These are phyloP conservation scores for Trachelus iudaicus DNA, from an alignment of 2,888 invertebrate genomes.

Conservation along the genomic window DNA sequence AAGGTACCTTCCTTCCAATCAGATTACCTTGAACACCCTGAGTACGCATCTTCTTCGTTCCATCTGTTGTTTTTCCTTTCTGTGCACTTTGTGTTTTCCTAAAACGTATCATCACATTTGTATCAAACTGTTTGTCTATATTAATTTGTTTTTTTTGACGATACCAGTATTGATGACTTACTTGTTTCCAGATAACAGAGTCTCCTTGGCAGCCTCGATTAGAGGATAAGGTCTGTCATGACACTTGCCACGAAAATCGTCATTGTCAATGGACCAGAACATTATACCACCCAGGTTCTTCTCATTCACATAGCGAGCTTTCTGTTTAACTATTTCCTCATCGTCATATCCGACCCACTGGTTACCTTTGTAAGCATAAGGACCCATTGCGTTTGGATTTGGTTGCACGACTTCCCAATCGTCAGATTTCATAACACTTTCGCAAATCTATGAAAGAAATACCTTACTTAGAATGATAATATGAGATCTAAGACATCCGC, in stretches of 20 bases:
- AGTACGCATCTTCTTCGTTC: constrained; percentile 35
- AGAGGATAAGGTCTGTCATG: constrained; percentile 88
- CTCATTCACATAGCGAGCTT: constrained; percentile 87
- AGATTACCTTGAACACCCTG: constrained; percentile 36
- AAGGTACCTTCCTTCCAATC: constrained; percentile 31
- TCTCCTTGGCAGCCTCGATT: constrained; percentile 90
- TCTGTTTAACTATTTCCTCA: constrained; percentile 81
- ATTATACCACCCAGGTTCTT: constrained; percentile 89
- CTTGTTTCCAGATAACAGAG: constrained; percentile 76
- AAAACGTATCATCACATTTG: background rate
- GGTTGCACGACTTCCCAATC: constrained; percentile 88
- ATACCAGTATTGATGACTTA: constrained; percentile 58
- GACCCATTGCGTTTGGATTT: constrained; percentile 86
- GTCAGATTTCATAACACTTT: constrained; percentile 78
- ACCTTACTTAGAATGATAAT: background rate
- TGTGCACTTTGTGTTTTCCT: constrained; percentile 25
- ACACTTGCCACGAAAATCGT: constrained; percentile 93
- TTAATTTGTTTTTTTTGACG: background rate
- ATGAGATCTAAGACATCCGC: background rate
- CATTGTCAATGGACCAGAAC: constrained; percentile 95
- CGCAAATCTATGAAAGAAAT: constrained; percentile 78
- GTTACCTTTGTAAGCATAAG: constrained; percentile 86
- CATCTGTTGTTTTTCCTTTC: constrained; percentile 32
- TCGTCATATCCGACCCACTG: constrained; percentile 97
- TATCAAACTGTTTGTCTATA: background rate